A percentile compares a stretch with the other conserved stretches of the same genome.
These are phyloP conservation scores for Strix uralensis DNA, from an alignment of 2,113 vertebrate genomes.

Conservation along the genomic window DNA sequence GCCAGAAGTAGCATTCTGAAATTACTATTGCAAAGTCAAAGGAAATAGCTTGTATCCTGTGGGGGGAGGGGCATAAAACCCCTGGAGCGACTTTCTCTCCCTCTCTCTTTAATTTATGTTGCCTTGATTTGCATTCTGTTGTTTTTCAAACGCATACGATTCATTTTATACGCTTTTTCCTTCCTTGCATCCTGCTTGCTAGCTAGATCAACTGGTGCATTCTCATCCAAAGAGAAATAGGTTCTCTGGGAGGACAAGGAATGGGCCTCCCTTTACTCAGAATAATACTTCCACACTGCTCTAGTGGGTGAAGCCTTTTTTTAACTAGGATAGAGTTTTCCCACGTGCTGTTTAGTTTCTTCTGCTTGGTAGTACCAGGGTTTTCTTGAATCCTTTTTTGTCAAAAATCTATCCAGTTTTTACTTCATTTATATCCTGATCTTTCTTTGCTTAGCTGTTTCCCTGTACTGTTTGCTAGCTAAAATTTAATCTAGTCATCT, in stretches of 20 bases:
- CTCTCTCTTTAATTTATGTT: slow-evolving; percentile 16
- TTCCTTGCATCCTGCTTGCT: neutral
- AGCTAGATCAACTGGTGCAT: neutral
- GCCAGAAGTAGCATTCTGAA: slow-evolving; percentile 57
- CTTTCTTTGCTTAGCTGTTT: neutral
- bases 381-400: neutral
- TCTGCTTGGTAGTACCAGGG: neutral
- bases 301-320: neutral
- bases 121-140: slow-evolving; percentile 40
- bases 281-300: neutral
- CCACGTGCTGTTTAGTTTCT: neutral
- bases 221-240: neutral
- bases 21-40: slow-evolving; percentile 44
- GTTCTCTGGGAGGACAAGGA: neutral
- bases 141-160: neutral
- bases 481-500: neutral
- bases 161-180: neutral
- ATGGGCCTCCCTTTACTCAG: neutral
- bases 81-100: slow-evolving; percentile 16
- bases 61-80: slow-evolving; percentile 6
- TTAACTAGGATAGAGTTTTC: neutral
- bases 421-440: neutral
- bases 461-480: neutral
- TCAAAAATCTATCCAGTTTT: neutral
- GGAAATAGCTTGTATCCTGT: slow-evolving; percentile 57